Evolutionary conservation across 1,140 invertebrate genomes (phyloP), one percentile per base, ranked within the genome.

Genomic region (Prorops nasuta): DNA sequence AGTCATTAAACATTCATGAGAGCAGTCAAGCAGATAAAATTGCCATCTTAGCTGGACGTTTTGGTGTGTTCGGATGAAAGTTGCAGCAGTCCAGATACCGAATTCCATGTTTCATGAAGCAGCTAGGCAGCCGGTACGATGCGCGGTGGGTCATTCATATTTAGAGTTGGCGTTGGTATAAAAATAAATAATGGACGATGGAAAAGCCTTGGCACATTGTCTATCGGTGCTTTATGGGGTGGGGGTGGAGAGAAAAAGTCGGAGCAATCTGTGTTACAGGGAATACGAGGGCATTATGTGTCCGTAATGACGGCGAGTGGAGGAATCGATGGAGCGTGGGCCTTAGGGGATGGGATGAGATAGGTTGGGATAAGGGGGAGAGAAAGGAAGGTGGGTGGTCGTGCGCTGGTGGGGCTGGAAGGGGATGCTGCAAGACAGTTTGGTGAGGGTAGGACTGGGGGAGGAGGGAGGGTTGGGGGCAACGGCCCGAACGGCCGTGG

Each of bases 121-220:
- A n/a, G n/a, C n/a, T n/a, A n/a, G n/a, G n/a, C n/a, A n/a, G n/a
- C n/a, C n/a, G n/a, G n/a, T n/a, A n/a, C n/a, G n/a, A n/a, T n/a
- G n/a, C n/a, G n/a, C n/a, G n/a, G n/a, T n/a, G n/a, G n/a, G n/a
- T n/a, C n/a, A n/a, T n/a, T n/a, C n/a, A n/a, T n/a, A n/a, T n/a
- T n/a, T n/a, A n/a, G n/a, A n/a, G n/a, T n/a, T 24, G 58, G 42
- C 49, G 54, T 43, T 45, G 44, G 58, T 17, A 41, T 44, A 49
- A 28, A 44, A 61, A 61, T 62, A n/a, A n/a, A n/a, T n/a, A n/a
- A n/a, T n/a, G n/a, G n/a, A n/a, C 54, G 59, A 62, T 50, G 58
- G 35, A 48, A 52, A 55, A 46, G 54, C 56, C 51, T 54, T 53
- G 41, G 50, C 44, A 52, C 18, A 17, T 17, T 15, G 15, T 15